Evolutionary conservation across 2,113 vertebrate genomes (phyloP).

Genomic region (Chinchilla lanigera): DNA sequence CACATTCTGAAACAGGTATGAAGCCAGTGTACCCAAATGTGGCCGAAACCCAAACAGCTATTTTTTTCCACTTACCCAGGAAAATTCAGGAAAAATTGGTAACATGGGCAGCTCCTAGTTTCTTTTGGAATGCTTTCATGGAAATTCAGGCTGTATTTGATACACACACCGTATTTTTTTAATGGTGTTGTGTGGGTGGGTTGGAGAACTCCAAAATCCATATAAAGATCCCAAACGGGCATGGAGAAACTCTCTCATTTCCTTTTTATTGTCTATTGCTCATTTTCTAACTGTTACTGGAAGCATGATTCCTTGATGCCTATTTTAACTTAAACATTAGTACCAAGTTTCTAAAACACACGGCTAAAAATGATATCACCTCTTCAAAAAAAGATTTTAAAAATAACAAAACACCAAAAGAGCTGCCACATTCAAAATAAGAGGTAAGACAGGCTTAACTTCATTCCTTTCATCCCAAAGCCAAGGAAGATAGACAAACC

Average conservation of each 20-base stretch:
- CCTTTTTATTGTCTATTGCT: constrained; percentile 61
- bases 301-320: constrained; percentile 47
- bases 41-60: constrained; percentile 43
- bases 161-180: constrained; percentile 59
- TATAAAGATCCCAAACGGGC: constrained; percentile 41
- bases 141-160: constrained; percentile 78
- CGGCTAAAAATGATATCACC: constrained; percentile 57
- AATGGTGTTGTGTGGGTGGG: constrained; percentile 54
- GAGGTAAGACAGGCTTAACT: not conserved
- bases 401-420: constrained; percentile 56
- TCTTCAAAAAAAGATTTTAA: constrained; percentile 18
- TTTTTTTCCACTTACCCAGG: constrained; percentile 75
- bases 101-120: constrained; percentile 59
- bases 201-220: constrained; percentile 46
- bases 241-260: constrained; percentile 65
- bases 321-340: constrained; percentile 63
- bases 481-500: not conserved
- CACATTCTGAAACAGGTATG: constrained; percentile 68
- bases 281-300: constrained; percentile 33
- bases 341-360: constrained; percentile 56
- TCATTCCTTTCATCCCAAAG: constrained; percentile 28
- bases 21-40: constrained; percentile 42
- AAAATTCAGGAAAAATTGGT: constrained; percentile 68
- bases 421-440: constrained; percentile 46
- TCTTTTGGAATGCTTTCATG: constrained; percentile 67